Evolutionary conservation across 2,888 invertebrate genomes (phyloP), one percentile per base, ranked within the genome.

Genomic region (Acanthosepion esculentum): DNA sequence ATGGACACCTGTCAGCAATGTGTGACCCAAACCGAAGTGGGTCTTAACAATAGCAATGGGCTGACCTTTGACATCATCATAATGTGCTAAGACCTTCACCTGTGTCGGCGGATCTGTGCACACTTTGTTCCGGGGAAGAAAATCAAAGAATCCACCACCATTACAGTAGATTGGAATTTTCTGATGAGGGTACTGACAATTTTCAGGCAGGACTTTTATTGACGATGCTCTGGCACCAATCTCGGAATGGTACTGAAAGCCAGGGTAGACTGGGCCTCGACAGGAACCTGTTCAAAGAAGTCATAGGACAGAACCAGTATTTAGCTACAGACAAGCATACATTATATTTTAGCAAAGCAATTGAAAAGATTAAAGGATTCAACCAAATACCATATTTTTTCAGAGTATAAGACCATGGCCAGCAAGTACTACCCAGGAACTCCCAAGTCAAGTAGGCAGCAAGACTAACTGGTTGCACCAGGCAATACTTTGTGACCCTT

Each of bases 1-100:
- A 95, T 97, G 97, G 15, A 96, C 95, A 12, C 96, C 96, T 94
- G 96, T 96, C 48, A 97, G 95, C 23, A 97, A 95, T 20, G 96
- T 97, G 18, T 92, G 41, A 15, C 97, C 97, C 33, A 95, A 94
- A 15, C 96, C 96, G 15, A 96, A 95, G 12, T 94, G 53, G 64
- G 96, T 96, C 94, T 95, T 96, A 20, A 97, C 96, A n/a, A 96
- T 95, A 3, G 97, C 96, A 18, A 96, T 95, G 48, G 96, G 96
- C 8, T 94, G 59, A 18, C 94, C 95, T 26, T 95, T 94, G 3
- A 96, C 55, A 59, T 96, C 96, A 41, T 91, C 53, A 94, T 96
- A 96, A 10, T 55, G 48, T 10, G 95, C 96, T 20, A 96, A 93
- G 53, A 95, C 94, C 48, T 95, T 94, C 29, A 95, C 95, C 8